These are phyloP conservation scores for Pediacus dermestoides DNA, from an alignment of 2,888 invertebrate species.

Conservation along the genomic window DNA sequence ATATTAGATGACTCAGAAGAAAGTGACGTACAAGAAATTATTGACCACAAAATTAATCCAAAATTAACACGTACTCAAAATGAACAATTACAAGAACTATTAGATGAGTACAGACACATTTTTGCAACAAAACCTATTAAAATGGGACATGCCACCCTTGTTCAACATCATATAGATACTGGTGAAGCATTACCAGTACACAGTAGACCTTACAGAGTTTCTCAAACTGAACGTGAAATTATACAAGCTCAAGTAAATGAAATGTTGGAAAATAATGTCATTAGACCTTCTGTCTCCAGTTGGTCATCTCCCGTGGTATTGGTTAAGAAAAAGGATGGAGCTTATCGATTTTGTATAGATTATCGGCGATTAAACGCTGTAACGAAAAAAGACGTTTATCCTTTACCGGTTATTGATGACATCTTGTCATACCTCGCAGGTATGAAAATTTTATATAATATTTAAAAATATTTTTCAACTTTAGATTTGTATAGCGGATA, in stretches of 20 bases:
- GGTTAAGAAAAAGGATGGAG: constrained; percentile 27
- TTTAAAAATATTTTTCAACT: constrained; percentile 30
- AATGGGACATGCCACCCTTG: too few relatives aligned
- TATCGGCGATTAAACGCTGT: constrained; percentile 35
- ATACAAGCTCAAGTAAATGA: neutral
- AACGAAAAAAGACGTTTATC: constrained; percentile 35
- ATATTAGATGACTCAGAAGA: too few relatives aligned
- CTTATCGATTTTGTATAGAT: constrained; percentile 29
- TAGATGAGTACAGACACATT: too few relatives aligned
- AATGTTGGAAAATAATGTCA: constrained; percentile 2
- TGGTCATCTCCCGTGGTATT: constrained; percentile 16
- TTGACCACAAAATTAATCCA: too few relatives aligned
- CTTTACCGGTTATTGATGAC: constrained; percentile 38
- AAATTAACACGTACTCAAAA: too few relatives aligned
- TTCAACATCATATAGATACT: too few relatives aligned
- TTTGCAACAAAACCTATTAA: too few relatives aligned
- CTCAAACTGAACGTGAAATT: neutral
- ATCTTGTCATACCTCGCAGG: constrained; percentile 29
- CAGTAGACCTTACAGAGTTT: neutral
- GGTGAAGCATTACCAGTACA: too few relatives aligned
- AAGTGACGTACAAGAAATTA: too few relatives aligned
- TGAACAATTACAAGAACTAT: too few relatives aligned
- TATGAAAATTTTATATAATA: constrained; percentile 30
- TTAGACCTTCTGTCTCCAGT: constrained; percentile 3
- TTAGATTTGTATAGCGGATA: constrained; percentile 36